Evolutionary conservation across 1,140 invertebrate species (phyloP), one percentile per base, ranked within the genome.

Genomic region (Drosophila willistoni): DNA sequence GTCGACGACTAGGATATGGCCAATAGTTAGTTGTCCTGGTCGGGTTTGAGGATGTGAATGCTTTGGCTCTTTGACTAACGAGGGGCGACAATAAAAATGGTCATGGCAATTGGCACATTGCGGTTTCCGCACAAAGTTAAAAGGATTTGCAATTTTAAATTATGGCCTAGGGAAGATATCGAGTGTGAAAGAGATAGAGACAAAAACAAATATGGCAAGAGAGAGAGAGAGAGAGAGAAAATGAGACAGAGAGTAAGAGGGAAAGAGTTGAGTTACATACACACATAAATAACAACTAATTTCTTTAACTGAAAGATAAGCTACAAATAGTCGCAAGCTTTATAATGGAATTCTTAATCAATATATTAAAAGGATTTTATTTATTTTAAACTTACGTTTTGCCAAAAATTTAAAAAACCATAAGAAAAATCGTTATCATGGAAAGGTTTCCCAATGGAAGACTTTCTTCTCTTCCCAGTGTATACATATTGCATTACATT

Each of bases 81-180:
- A 89, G 70, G 73, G 73, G 62, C 79, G 63, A 83, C 83, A 89
- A 83, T 87, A 87, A 89, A 87, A 87, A 83, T 87, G 57, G 73
- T 60, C 64, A 56, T 54, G 79, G 39, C 84, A 87, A 87, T 87
- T 89, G 83, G 84, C 83, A 87, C 84, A 79, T 87, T 87, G 83
- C 80, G 83, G 83, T 74, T 66, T 72, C 62, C 34, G 41, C 60
- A 51, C 13, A 62, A 71, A 77, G 83, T 74, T 87, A 80, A 87
- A 80, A 71, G 83, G 83, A 87, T 89, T 87, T 86, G 56, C 76
- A 22, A 73, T 79, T 74, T 63, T 69, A 87, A 86, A 82, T 87
- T 64, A 87, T 87, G 62, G 70, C 65, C 57, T 56, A 51, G 29
- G 42, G 44, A 51, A 51, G 44, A 51, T 51, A 51, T 51, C 2